Conservation (phyloP, 2,888 invertebrate genomes). For the Nysson spinosus region DNA sequence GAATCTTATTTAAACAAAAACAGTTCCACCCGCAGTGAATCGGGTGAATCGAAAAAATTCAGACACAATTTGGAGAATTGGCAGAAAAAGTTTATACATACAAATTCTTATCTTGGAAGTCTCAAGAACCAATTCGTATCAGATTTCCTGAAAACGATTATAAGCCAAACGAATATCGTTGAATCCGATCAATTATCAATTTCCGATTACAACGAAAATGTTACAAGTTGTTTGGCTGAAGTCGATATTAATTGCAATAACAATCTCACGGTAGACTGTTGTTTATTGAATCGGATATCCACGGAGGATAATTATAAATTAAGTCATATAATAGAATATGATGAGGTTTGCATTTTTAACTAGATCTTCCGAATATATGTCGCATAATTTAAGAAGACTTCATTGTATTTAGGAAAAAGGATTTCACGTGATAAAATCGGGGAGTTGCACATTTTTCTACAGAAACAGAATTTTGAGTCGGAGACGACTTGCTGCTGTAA, state of each 20-base stretch:
- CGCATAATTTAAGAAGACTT: not conserved
- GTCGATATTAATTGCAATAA: constrained; percentile 1
- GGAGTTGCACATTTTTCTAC: constrained; percentile 58
- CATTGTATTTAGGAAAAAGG: constrained; percentile 15
- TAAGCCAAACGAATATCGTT: not conserved
- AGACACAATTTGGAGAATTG: not conserved
- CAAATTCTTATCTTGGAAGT: not conserved
- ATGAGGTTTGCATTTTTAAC: constrained; percentile 19
- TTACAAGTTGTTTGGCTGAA: not conserved
- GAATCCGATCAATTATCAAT: not conserved
- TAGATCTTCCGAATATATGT: not conserved
- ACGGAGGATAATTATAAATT: not conserved
- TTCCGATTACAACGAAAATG: not conserved
- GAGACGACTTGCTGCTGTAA: constrained; percentile 65
- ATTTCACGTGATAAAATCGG: constrained; percentile 15
- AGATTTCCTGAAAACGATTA: not conserved
- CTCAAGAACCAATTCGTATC: not conserved
- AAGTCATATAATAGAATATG: not conserved
- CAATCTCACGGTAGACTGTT: no score
- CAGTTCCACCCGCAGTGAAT: not conserved
- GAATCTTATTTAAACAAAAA: not conserved
- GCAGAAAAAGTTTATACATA: not conserved
- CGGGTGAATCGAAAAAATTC: not conserved
- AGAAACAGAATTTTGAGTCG: constrained; percentile 69
- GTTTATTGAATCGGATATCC: no score